Evolutionary conservation across 2,888 invertebrate species (phyloP), one percentile per base, ranked within the genome.

Genomic region (Mystacides longicornis): DNA sequence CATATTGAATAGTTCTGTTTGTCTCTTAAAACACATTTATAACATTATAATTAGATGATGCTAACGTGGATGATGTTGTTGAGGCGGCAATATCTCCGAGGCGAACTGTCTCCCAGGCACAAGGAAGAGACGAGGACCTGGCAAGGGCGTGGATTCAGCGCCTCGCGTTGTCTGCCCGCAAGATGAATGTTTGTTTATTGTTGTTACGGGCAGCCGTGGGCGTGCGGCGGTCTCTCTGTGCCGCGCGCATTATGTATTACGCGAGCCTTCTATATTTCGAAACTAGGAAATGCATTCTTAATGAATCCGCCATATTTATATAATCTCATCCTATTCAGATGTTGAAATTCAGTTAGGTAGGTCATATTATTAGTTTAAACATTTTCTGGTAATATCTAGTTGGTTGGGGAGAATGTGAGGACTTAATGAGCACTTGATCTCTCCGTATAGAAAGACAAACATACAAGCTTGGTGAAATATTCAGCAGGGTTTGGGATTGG

Each of bases 101-200:
- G 37, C 16, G 14, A 37, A 37, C 3, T 4, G 37, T 14, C 14
- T 37, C 3, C n/a, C 16, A 37, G 4, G 3, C 48, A 31, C 50
- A 5, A 33, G 50, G 50, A 50, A 50, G 37, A 18, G 23, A n/a
- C 33, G 19, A 18, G 50, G n/a, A n/a, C 37, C 21, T 48, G 48
- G 23, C 48, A 48, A 14, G 53, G 54, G 54, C 54, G 54, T 49
- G 54, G 54, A 54, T 54, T 45, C 49, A 54, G 54, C 54, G 33
- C 54, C 37, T 54, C 18, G 20, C 11, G 23, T 49, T 49, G 54
- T 54, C 54, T 49, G 5, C 19, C 21, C 22, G 20, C 54, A 54
- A 49, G 54, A 54, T 54, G 42, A 54, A 54, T 54, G 54, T 49
- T 49, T 49, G 49, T 42, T 54, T 54, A 54, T 53, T 53, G 53